Conservation (phyloP, 2,113 vertebrate species). For the Bufo bufo region DNA sequence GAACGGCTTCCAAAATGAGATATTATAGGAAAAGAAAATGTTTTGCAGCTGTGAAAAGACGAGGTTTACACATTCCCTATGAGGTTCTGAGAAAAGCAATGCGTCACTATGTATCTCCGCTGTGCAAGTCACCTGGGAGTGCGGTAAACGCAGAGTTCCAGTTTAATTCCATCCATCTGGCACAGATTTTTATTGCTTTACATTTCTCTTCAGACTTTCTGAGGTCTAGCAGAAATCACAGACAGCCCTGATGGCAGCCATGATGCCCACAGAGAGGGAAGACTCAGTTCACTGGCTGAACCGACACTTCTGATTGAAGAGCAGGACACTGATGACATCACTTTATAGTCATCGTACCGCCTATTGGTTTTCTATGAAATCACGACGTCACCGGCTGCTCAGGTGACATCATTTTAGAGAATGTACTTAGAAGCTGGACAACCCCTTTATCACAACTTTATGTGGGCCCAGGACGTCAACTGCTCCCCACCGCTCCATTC, state of each 20-base stretch:
- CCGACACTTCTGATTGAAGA: background rate
- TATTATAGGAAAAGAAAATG: slow-evolving; percentile 41
- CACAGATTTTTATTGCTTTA: slow-evolving; percentile 8
- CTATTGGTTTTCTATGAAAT: background rate
- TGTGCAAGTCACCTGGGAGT: slow-evolving; percentile 1
- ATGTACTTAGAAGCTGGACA: background rate
- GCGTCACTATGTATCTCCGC: slow-evolving; percentile 10
- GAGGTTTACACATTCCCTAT: background rate
- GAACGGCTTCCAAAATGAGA: slow-evolving; percentile 21
- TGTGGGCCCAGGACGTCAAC: too few relatives aligned
- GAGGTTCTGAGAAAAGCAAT: slow-evolving; percentile 18
- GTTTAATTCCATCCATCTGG: slow-evolving; percentile 42
- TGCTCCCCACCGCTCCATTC: too few relatives aligned
- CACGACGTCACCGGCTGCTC: background rate
- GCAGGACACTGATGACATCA: background rate
- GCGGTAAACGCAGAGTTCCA: background rate
- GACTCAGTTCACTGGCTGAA: background rate
- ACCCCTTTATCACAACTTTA: too few relatives aligned
- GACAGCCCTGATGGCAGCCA: background rate
- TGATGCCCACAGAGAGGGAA: background rate
- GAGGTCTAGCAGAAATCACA: background rate
- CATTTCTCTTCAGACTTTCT: background rate
- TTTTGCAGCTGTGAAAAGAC: slow-evolving; percentile 48
- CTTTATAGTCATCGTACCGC: background rate
- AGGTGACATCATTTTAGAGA: background rate